These are phyloP conservation scores for Zhuqinia jingwanae DNA, from an alignment of 2,888 invertebrate genomes.

Conservation along the genomic window DNA sequence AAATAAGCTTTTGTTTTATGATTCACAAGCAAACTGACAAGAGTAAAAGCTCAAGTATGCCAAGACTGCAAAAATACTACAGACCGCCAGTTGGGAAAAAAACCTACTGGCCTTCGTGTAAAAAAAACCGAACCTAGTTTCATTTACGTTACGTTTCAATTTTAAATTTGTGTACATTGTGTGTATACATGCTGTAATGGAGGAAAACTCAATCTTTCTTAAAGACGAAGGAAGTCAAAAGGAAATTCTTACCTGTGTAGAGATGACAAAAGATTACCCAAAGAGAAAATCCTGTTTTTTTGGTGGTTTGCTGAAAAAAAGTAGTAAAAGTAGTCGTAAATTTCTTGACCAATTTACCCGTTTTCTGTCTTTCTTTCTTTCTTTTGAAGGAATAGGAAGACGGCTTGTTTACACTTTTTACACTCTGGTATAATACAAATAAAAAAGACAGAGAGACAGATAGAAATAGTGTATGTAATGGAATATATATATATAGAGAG, in stretches of 20 bases:
- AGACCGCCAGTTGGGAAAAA: not conserved
- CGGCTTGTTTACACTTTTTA: constrained; percentile 19
- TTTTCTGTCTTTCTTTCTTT: not conserved
- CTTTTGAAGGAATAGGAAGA: constrained; percentile 12
- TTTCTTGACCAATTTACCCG: constrained; percentile 47
- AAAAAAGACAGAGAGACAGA: constrained; percentile 15
- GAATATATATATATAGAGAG: not conserved
- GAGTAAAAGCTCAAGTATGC: constrained; percentile 10
- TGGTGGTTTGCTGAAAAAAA: not conserved
- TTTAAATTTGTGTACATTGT: constrained; percentile 32
- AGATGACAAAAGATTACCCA: constrained; percentile 23
- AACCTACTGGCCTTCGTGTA: constrained; percentile 4
- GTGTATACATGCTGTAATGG: not conserved
- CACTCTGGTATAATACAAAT: not conserved
- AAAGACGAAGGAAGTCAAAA: constrained; percentile 41
- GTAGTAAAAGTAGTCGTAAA: constrained; percentile 51
- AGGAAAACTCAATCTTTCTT: not conserved
- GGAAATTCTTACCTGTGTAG: constrained; percentile 37
- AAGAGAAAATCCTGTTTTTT: constrained; percentile 1
- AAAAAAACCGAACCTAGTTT: not conserved
- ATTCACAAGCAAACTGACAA: constrained; percentile 8
- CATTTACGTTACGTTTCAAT: not conserved
- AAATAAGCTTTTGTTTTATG: not conserved
- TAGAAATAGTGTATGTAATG: too few relatives aligned
- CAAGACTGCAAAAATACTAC: not conserved